Conservation (phyloP, 2,888 invertebrate species). For the Dromius quadrimaculatus region DNA sequence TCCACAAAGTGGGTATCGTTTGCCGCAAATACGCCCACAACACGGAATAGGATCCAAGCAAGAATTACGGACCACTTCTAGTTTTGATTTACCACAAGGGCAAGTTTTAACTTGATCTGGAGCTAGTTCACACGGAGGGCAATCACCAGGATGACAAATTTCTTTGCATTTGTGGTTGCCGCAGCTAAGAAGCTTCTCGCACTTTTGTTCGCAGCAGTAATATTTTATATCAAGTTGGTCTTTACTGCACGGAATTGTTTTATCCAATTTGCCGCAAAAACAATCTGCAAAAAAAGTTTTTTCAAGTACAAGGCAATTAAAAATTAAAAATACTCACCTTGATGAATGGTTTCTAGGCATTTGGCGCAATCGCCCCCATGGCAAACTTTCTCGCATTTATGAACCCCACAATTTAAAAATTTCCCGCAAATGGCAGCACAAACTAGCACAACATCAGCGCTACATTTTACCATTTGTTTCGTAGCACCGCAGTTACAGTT, state of each 20-base stretch:
- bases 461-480: constrained; percentile 77
- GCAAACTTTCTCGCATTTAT: constrained; percentile 80
- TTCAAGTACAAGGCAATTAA: background rate
- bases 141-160: constrained; percentile 77
- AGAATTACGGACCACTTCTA: constrained; percentile 69
- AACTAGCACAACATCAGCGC: constrained; percentile 76
- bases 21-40: constrained; percentile 78
- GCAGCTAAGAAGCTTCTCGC: constrained; percentile 73
- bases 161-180: constrained; percentile 76
- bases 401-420: constrained; percentile 80
- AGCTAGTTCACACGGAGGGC: constrained; percentile 74
- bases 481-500: constrained; percentile 85
- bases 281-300: constrained; percentile 69
- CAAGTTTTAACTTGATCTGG: constrained; percentile 76
- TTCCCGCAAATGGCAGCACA: constrained; percentile 84
- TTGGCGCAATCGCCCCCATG: constrained; percentile 83
- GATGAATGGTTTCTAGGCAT: constrained; percentile 76
- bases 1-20: constrained; percentile 75
- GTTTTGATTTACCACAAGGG: constrained; percentile 79
- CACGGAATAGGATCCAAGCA: constrained; percentile 87
- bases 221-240: constrained; percentile 66
- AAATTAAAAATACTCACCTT: constrained; percentile 67
- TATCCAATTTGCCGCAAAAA: constrained; percentile 75
- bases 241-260: constrained; percentile 74
- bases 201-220: constrained; percentile 75